Base-by-base conservation (phyloP, 2,797 vertebrate genomes). In the Melanotaenia nigrans region DNA sequence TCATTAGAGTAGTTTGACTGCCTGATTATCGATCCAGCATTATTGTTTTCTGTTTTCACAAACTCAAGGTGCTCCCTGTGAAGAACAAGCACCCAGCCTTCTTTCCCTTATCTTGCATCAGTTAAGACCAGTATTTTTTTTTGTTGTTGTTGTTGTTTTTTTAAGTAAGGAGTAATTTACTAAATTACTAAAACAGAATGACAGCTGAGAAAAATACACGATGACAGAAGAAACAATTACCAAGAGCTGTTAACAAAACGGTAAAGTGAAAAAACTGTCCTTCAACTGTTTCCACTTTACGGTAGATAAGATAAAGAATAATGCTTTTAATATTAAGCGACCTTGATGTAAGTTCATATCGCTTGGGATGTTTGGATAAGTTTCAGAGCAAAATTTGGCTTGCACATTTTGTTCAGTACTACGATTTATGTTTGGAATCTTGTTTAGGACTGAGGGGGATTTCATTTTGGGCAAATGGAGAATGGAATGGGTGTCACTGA, bases 261-360 rank as follows among this genome's bases (percentile, higher is more conserved):
- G 77, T 84, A 85, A 85, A 61, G 58, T 77, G 78, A 79, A 84
- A 56, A 82, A 74, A 81, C 63, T 77, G 79, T 75, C 81, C 63
- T 82, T 87, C 85, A 86, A 82, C 83, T 78, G 83, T 72, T 87
- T 90, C 77, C 85, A 86, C 81, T 88, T 83, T 80, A 76, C 53
- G 66, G 51, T 1, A 66, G 79, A 87, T 79, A 75, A 83, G 83
- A 89, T 83, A 83, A 69, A 75, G 74, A 86, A 86, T 57, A 5
- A 58, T 45, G 40, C 57, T 68, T 69, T 73, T 68, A 53, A 56
- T 68, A 66, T 71, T 65, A 73, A 64, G 55, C 75, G 71, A 47
- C 33, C 35, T 57, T 78, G 55, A 73, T 77, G 61, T 64, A 42
- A 49, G 49, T 68, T 65, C 60, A 24, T 63, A 65, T 58, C 75